Evolutionary conservation across 1,140 invertebrate genomes (phyloP), one percentile per base, ranked within the genome.

Genomic region (Telenomus remus): DNA sequence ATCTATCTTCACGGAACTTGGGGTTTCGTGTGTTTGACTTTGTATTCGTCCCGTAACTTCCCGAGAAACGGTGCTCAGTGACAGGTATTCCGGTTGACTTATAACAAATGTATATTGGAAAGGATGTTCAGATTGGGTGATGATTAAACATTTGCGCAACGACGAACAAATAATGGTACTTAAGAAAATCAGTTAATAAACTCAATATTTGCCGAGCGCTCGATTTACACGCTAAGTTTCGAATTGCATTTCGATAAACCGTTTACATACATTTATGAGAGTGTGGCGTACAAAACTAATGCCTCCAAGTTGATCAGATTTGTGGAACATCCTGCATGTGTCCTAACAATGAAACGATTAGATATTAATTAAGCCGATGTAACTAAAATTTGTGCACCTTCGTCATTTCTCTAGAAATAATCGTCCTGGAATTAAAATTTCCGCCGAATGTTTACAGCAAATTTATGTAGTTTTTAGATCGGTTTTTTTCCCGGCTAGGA

Each of bases 131-230:
- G 13, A 35, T 44, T 12, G 60, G 46, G 11, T 68, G 33, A 35
- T 33, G 56, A 59, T 51, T 54, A 42, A 51, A 59, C 55, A 42
- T 57, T 57, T 51, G 43, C 42, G 9, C 16, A 39, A 27, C 48
- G 43, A 37, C 43, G 43, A 69, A 34, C 65, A 69, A 69, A 69
- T 54, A 66, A 50, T 37, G 50, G 44, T 39, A 61, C 56, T 70
- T 61, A 70, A 61, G 57, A 70, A 55, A 47, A 56, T 50, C 49
- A 69, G 56, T 70, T 70, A 61, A 60, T 69, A 69, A 48, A 61
- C 35, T 49, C 49, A 54, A 54, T 54, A 54, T 69, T 69, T 13
- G 55, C 9, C 11, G 50, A 33, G 43, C 13, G 16, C 42, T 69
- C 65, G 35, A 54, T 69, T 54, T 11, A 13, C 39, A 8, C 11